Evolutionary conservation across 1,140 invertebrate species (phyloP), one percentile per base, ranked within the genome.

Genomic region (Drosophila pachea): DNA sequence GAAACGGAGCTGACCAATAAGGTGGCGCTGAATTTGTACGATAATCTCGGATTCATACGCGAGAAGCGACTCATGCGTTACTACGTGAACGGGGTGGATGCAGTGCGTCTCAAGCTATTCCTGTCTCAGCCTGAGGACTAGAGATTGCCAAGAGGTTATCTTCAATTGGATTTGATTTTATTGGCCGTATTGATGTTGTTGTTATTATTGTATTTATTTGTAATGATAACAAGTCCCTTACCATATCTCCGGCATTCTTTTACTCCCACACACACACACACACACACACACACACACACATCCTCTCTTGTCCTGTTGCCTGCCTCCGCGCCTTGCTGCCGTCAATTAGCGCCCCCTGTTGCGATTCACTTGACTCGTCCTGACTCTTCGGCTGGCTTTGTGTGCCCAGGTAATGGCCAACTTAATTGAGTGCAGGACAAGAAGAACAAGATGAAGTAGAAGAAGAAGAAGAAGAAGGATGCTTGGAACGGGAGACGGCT

Each of bases 1-100:
- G 98, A 99, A 92, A 99, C 98, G 16, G 98, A 99, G 92, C 97
- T 99, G 60, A 99, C 97, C 48, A 99, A 99, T 90, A 95, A 95
- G 90, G 94, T 96, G 71, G 98, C 98, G 33, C 90, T 99, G 72
- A 93, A 93, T 79, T 91, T 99, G 0, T 99, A 99, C 89, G 97
- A 99, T 91, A 98, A 98, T 90, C 91, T 99, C 29, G 98, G 98
- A 9, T 99, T 99, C 91, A 97, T 99, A 31, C 92, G 98, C 54
- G 98, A 99, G 90, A 98, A 99, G 90, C 93, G 98, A 87, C 92
- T 99, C 78, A 98, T 98, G 92, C 93, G 97, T 73, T 99, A 99
- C 91, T 99, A 99, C 91, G 92, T 99, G 76, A 99, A 99, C 91
- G 98, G 98, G 61, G 97, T 97, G 61, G 98, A 99, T 92, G 98